These are phyloP conservation scores for Buceros bicornis DNA, from an alignment of 2,797 vertebrate genomes.

Conservation along the genomic window DNA sequence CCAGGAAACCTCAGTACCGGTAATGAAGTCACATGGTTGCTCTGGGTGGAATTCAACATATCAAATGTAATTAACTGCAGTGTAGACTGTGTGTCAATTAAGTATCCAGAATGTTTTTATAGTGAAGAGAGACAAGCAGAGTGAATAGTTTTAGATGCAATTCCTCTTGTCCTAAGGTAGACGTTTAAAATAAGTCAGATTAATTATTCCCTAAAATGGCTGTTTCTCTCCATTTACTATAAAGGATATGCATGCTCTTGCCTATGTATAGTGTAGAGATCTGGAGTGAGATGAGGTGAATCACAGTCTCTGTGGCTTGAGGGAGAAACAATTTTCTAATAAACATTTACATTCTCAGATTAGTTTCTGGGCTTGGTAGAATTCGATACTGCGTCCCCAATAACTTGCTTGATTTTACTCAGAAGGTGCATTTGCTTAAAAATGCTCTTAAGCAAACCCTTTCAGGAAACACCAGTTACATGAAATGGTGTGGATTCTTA, in stretches of 20 bases:
- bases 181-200: not conserved
- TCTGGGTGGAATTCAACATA: not conserved
- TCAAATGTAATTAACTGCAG: not conserved
- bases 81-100: not conserved
- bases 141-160: not conserved
- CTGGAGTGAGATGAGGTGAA: not conserved
- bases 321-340: not conserved
- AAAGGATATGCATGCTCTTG: not conserved
- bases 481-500: not conserved
- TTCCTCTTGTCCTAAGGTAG: not conserved
- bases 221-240: not conserved
- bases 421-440: not conserved
- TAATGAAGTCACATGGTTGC: not conserved
- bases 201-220: not conserved
- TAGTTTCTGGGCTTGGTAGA: not conserved
- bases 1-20: not conserved
- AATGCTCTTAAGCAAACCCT: not conserved
- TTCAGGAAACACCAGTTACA: not conserved
- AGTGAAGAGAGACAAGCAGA: not conserved
- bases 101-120: not conserved
- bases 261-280: not conserved
- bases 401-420: not conserved
- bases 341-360: not conserved
- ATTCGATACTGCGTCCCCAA: not conserved
- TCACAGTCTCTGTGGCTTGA: fast-evolving